A percentile compares a stretch with the other conserved stretches of the same genome.
phyloP scores from a whole-genome alignment of 1,140 invertebrate species.

The Pseudomyrmex flavicornis region DNA sequence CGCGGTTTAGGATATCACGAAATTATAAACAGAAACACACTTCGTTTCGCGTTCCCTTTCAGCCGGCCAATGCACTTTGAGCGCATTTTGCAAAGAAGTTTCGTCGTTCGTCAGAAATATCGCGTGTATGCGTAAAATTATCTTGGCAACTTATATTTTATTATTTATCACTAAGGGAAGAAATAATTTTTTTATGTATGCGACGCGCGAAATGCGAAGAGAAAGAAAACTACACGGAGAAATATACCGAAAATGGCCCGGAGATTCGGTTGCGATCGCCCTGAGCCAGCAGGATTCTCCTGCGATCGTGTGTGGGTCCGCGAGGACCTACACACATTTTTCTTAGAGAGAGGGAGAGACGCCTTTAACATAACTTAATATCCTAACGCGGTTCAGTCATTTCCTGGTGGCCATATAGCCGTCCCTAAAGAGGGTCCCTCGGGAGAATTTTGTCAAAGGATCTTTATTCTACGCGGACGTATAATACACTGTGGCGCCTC shows the following conservation, averaged over 20 bases:
- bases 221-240: not conserved
- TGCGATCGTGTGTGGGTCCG: slow-evolving; percentile 32
- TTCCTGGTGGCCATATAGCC: slow-evolving; percentile 83
- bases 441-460: slow-evolving; percentile 86
- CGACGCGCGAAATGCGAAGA: not conserved
- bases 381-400: slow-evolving; percentile 85
- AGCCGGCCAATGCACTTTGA: not conserved
- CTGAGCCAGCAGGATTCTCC: slow-evolving; percentile 56
- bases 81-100: not conserved
- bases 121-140: too few species aligned
- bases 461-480: slow-evolving; percentile 84
- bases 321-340: slow-evolving; percentile 65
- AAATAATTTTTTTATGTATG: not conserved
- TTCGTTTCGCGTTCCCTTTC: slow-evolving; percentile 9
- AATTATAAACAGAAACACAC: not conserved
- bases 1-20: not conserved
- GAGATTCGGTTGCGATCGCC: slow-evolving; percentile 52
- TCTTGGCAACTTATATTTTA: not conserved
- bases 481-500: slow-evolving; percentile 82
- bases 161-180: not conserved
- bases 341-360: slow-evolving; percentile 73
- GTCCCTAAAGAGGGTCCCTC: slow-evolving; percentile 81
- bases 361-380: slow-evolving; percentile 83
- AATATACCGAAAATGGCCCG: slow-evolving; percentile 21
- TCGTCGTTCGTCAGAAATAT: not conserved